Base-by-base conservation (phyloP, 1,140 invertebrate genomes). In the Mya arenaria region DNA sequence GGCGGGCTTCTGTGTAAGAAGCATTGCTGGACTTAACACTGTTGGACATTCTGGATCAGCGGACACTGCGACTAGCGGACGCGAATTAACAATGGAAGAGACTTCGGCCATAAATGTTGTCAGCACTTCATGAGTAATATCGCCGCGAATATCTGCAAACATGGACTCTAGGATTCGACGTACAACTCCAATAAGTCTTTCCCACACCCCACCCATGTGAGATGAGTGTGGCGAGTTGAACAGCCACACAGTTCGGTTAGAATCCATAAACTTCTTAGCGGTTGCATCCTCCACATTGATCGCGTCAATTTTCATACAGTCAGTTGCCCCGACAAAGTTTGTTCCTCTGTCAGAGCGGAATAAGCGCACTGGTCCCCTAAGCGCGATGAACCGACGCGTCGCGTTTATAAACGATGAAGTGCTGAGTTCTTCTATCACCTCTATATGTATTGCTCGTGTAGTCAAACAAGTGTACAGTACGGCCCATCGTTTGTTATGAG, bases 181-280 rank as follows among this genome's bases (percentile, higher is more conserved):
- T 19, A 63, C 63, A 15, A 82, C 62, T 23, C 82, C 72, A 32
- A 88, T 84, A 56, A 84, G 73, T 23, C 87, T 39, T 56, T 88
- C 87, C 87, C 85, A 88, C 19, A 69, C 55, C 23, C 83, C 81
- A 28, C 65, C 65, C 82, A 82, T 83, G 71, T 85, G 84, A 3
- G 75, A 73, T 23, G 68, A 56, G 71, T 84, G 32, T n/a, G 82
- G 85, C 15, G 68, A 41, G 65, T 83, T 86, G 75, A 83, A 84
- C 19, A 44, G 30, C 69, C 48, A 73, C 6, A 56, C 13, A 58
- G 13, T 44, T 32, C 66, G 17, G 23, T 69, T 37, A n/a, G n/a
- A n/a, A n/a, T n/a, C n/a, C n/a, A n/a, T n/a, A n/a, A n/a, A 48
- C 30, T 44, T 56, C n/a, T n/a, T n/a, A n/a, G n/a, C n/a, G 37